These are phyloP conservation scores for Patiria pectinifera DNA, from an alignment of 53 echinoderm and acorn worm genomes.

Conservation along the genomic window DNA sequence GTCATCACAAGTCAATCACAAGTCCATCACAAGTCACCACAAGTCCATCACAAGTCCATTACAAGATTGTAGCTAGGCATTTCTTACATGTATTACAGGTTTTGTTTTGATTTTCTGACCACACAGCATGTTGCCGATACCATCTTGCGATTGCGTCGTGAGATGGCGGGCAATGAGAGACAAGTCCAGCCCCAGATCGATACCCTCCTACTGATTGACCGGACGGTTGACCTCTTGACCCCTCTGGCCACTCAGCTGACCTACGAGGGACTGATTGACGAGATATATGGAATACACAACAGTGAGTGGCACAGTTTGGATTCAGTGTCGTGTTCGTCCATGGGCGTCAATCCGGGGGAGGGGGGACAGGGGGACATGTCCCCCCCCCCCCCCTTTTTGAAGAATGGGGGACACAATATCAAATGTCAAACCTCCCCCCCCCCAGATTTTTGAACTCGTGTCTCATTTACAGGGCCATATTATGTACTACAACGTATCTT, in stretches of 20 bases:
- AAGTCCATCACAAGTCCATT: not conserved
- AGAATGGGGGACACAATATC: too few species aligned
- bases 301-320: conserved; percentile 64
- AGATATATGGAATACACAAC: conserved; percentile 91
- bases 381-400: too few species aligned
- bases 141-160: conserved; percentile 87
- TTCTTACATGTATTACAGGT: too few species aligned
- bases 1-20: too few species aligned
- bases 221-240: conserved; percentile 95
- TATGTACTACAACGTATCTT: too few species aligned
- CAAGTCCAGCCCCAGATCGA: conserved; percentile 91
- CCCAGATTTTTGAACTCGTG: too few species aligned
- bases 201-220: conserved; percentile 84
- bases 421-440: too few species aligned
- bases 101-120: too few species aligned
- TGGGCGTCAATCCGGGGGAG: too few species aligned
- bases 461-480: too few species aligned
- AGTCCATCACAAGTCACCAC: too few species aligned
- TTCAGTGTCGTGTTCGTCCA: not conserved
- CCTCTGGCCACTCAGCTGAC: conserved; percentile 97
- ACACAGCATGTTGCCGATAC: conserved; percentile 91
- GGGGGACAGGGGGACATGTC: too few species aligned
- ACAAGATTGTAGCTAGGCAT: not conserved
- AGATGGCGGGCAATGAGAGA: conserved; percentile 88
- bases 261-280: conserved; percentile 99